Base-by-base conservation (phyloP, 2,888 invertebrate genomes). In the Ennomos erosarius region DNA sequence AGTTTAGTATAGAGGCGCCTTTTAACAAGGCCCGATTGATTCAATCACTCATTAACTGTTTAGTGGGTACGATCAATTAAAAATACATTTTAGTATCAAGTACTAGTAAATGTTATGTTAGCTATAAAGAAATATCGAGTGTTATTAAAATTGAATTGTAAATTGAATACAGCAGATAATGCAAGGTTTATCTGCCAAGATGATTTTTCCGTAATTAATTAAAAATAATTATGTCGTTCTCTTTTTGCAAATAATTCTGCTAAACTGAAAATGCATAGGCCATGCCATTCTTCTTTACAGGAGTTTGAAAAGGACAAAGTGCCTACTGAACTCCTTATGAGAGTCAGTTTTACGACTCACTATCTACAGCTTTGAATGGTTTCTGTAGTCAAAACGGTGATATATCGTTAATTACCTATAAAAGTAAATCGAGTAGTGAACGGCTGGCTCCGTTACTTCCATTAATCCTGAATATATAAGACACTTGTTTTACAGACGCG, bases 11-110 rank as follows among this genome's bases (percentile, higher is more conserved):
- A 60, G 47, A 55, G 59, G 37, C 43, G 46, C 12, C 51, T 54
- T 12, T 46, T 9, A 55, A 60, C 59, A 55, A 60, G 43, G 40
- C 38, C 3, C 33, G 42, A 51, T 52, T 60, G 59, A 60, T 60
- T 59, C 49, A 26, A 37, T 42, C 40, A 38, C 34, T 51, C 50
- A 59, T 50, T 51, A 43, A 35, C 12, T 36, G 8, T 38, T 26
- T 11, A 42, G 40, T 33, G 37, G 26, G 26, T 26, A 26, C 26
- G 26, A 26, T 33, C 9, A 26, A 40, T 39, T 26, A 11, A 11
- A 16, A 45, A 13, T 8, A 10, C 50, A 26, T 13, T 55, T 48
- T 55, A 55, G 55, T 43, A 47, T 35, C 44, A 26, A 37, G 13
- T 37, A n/a, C 6, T 26, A 47, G 11, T 48, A 11, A 38, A 38